Percentiles rank a stretch among this genome's conserved stretches.
Conservation (phyloP, 2,888 invertebrate genomes). For the Phorcus lineatus region DNA sequence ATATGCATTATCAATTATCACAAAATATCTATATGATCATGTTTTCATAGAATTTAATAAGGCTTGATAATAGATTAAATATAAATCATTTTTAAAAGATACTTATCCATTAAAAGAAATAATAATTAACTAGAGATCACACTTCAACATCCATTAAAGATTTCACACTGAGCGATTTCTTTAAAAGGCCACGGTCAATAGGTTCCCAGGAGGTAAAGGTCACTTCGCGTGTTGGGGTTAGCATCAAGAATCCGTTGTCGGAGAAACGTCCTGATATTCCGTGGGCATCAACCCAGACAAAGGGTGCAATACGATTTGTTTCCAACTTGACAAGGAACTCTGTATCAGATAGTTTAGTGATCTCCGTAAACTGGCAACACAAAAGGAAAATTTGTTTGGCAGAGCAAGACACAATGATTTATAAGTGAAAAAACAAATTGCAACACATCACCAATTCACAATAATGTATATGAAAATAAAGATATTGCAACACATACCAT, state of each 20-base stretch:
- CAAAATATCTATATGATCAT: too few relatives aligned
- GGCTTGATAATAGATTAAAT: too few relatives aligned
- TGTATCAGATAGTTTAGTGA: constrained; percentile 37
- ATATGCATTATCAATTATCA: too few relatives aligned
- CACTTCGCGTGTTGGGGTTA: constrained; percentile 52
- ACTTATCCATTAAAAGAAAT: too few relatives aligned
- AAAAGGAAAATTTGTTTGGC: neutral
- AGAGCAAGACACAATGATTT: too few relatives aligned
- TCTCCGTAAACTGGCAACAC: constrained; percentile 51
- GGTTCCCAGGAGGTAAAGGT: constrained; percentile 57
- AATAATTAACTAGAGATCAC: too few relatives aligned
- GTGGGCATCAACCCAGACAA: constrained; percentile 73
- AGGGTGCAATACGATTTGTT: constrained; percentile 67
- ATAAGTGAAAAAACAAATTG: too few relatives aligned
- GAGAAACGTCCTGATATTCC: constrained; percentile 81
- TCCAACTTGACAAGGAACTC: constrained; percentile 54
- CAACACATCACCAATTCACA: too few relatives aligned
- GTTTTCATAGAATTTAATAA: too few relatives aligned
- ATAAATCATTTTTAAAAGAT: too few relatives aligned
- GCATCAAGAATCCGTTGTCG: constrained; percentile 84
- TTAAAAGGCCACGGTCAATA: constrained; percentile 38
- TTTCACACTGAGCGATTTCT: constrained; percentile 46
- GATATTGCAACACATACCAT: too few relatives aligned
- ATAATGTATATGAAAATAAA: too few relatives aligned
- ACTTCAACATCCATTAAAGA: constrained; percentile 39